Base-by-base conservation (phyloP, 2,888 invertebrate genomes). In the Troilus luridus region DNA sequence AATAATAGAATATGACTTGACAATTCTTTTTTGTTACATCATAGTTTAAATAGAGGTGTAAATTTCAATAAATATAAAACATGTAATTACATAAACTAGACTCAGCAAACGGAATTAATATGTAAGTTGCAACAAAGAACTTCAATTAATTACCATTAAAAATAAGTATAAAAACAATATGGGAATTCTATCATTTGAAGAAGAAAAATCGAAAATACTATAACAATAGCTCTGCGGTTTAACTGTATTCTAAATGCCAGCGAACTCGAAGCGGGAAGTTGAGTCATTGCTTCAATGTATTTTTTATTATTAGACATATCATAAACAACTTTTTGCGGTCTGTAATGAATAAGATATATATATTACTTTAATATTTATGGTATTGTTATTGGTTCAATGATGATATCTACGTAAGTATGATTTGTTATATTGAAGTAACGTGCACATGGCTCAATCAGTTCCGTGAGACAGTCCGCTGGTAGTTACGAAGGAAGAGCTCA, bases 211-310 rank as follows among this genome's bases (percentile, higher is more conserved):
- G 24, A 67, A 67, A 27, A 27, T 0, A 67, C 67, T 24, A 6
- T 12, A 24, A 54, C 54, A 8, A 54, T 14, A 17, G 81, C 81
- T 81, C 19, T 81, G 54, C 54, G 81, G 81, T 81, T 54, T 81
- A 81, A 81, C 81, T 81, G 81, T 54, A 54, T 54, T 81, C 54
- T 2, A 81, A 81, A 81, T 81, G 81, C 54, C 81, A 81, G 54
- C 54, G 54, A 81, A 81, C 81, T 81, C 21, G 19, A 54, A 21
- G 67, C 24, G 67, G 54, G 41, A 77, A 41, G 41, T 41, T 77
- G 7, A 77, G 19, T 41, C 17, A 27, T 77, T 77, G 11, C 7
- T 7, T 77, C 41, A 17, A 8, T 41, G 11, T 77, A 27, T 41
- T 77, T 77, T 77, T 64, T 1, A n/a, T 64, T 64, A 5, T 9